A percentile compares a stretch with the other conserved stretches of the same genome.
phyloP scores from a whole-genome alignment of 2,888 invertebrate species.

The Sarcophaga subvicina region DNA sequence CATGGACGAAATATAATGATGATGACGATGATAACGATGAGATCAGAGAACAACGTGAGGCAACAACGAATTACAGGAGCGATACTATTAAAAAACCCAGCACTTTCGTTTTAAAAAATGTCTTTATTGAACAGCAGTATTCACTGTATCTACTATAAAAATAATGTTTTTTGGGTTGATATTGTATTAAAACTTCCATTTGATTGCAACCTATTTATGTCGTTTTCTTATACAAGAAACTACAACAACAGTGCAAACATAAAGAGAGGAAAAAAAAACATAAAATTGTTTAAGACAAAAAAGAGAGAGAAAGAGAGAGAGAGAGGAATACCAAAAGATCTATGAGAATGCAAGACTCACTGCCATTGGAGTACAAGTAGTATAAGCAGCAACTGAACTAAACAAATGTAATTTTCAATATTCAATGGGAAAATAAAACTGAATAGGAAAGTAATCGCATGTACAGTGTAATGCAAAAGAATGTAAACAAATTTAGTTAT shows the following conservation, averaged over 20 bases:
- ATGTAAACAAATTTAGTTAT: not conserved
- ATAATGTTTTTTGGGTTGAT: constrained; percentile 38
- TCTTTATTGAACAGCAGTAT: no score
- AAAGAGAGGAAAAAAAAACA: not conserved
- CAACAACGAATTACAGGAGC: not conserved
- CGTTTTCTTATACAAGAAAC: constrained; percentile 55
- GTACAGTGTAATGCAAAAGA: not conserved
- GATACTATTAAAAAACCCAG: no score
- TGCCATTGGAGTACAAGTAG: not conserved
- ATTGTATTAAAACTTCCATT: constrained; percentile 66
- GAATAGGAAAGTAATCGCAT: constrained; percentile 29
- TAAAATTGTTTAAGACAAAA: not conserved
- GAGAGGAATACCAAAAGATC: constrained; percentile 3
- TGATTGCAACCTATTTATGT: constrained; percentile 68
- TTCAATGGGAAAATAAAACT: constrained; percentile 62
- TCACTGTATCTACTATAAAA: not conserved
- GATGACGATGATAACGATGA: not conserved
- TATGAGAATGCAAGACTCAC: constrained; percentile 19
- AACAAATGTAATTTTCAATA: constrained; percentile 65
- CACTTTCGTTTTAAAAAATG: no score
- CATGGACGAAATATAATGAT: not conserved
- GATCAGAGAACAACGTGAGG: not conserved
- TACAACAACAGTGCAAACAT: constrained; percentile 16
- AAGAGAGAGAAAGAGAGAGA: not conserved
- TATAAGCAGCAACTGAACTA: constrained; percentile 43